Percentiles rank a stretch among this genome's conserved stretches.
phyloP scores from a whole-genome alignment of 2,797 vertebrate genomes.

The Leuciscus waleckii region DNA sequence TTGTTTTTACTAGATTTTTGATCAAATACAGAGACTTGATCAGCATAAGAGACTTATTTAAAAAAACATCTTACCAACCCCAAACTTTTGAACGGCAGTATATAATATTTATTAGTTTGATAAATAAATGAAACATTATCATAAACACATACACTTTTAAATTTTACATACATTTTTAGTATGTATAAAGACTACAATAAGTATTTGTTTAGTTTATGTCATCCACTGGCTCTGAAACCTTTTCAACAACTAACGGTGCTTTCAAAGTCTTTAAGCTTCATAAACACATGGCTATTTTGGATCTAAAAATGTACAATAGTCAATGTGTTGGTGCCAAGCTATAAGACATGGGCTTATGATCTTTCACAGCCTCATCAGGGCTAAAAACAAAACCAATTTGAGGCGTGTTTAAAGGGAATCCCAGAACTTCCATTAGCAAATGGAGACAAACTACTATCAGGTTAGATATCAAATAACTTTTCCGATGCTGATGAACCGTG shows the following conservation, averaged over 20 bases:
- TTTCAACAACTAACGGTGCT: conserved; percentile 34
- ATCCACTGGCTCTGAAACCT: neutral
- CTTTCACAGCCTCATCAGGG: conserved; percentile 54
- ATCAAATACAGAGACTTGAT: neutral
- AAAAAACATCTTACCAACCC: neutral
- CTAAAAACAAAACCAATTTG: conserved; percentile 67
- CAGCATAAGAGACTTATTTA: neutral
- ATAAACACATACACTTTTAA: neutral
- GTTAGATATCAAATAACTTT: conserved; percentile 37
- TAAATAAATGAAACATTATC: neutral
- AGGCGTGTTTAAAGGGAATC: conserved; percentile 60
- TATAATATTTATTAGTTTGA: neutral
- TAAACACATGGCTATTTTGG: conserved; percentile 59
- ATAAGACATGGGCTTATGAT: conserved; percentile 67
- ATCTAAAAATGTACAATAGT: conserved; percentile 24
- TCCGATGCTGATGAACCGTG: conserved; percentile 24
- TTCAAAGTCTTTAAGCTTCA: conserved; percentile 4
- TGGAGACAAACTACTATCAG: conserved; percentile 17
- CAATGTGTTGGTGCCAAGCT: conserved; percentile 37
- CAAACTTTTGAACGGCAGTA: neutral
- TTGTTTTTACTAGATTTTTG: neutral
- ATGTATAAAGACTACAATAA: neutral
- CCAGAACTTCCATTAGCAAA: conserved; percentile 39
- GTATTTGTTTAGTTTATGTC: conserved; percentile 2
- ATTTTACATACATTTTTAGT: neutral